Evolutionary conservation across 2,888 invertebrate genomes (phyloP).

Genomic region (Agrochola circellaris): DNA sequence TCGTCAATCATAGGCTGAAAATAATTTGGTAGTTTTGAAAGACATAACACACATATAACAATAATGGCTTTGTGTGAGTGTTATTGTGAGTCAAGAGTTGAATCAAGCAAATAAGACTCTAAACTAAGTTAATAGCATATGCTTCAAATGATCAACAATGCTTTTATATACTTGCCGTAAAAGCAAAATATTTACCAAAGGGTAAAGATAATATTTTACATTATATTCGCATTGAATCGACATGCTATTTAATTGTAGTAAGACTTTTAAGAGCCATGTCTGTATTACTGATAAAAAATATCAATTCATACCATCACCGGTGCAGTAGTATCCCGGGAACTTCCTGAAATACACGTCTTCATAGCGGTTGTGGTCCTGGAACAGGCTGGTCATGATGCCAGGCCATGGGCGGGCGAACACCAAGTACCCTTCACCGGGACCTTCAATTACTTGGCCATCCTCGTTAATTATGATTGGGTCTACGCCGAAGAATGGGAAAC

Average conservation of each 20-base stretch:
- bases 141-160: background rate
- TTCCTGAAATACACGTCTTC: constrained; percentile 98
- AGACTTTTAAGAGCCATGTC: background rate
- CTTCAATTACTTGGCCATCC: constrained; percentile 95
- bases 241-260: background rate
- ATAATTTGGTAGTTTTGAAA: background rate
- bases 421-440: constrained; percentile 98
- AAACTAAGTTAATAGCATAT: background rate
- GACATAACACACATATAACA: no score
- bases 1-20: background rate
- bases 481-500: constrained; percentile 99
- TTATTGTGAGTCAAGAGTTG: background rate
- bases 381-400: constrained; percentile 98
- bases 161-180: background rate
- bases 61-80: background rate
- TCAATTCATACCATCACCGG: constrained; percentile 96
- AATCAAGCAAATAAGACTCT: background rate
- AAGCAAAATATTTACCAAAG: constrained; percentile 27
- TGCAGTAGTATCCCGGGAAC: constrained; percentile 99
- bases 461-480: constrained; percentile 96
- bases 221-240: background rate
- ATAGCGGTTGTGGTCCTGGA: constrained; percentile 97
- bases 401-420: constrained; percentile 99
- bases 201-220: constrained; percentile 33
- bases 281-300: background rate